Evolutionary conservation across 2,113 vertebrate species (phyloP).

Genomic region (Paraplagusia blochii): DNA sequence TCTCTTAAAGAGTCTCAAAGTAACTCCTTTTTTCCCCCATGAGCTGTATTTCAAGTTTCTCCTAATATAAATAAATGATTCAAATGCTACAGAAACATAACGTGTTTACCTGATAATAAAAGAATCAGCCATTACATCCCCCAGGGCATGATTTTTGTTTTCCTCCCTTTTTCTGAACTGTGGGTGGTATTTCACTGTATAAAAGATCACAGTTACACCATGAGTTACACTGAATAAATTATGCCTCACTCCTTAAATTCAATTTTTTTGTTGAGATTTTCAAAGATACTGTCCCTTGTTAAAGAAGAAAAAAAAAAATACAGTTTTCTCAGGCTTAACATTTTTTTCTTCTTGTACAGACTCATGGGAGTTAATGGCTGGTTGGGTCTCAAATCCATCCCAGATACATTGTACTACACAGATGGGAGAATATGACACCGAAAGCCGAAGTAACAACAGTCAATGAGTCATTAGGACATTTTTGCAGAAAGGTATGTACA

Average conservation of each 20-base stretch:
- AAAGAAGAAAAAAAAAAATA: conserved; percentile 42
- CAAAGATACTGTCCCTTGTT: conserved; percentile 29
- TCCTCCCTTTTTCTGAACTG: conserved; percentile 48
- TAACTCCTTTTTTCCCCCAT: neutral
- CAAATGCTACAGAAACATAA: conserved; percentile 19
- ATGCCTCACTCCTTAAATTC: conserved; percentile 27
- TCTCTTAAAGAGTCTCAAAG: too few species aligned
- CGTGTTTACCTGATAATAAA: conserved; percentile 8
- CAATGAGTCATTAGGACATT: conserved; percentile 47
- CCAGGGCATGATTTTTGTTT: conserved; percentile 48
- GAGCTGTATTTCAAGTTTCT: neutral
- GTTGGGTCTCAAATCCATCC: conserved; percentile 53
- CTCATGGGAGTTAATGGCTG: conserved; percentile 47
- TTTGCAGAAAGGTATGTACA: conserved; percentile 48
- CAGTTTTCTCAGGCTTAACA: conserved; percentile 26
- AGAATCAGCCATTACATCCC: conserved; percentile 37
- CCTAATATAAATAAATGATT: neutral
- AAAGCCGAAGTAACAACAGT: conserved; percentile 53
- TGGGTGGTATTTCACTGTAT: conserved; percentile 28
- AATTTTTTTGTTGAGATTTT: conserved; percentile 20
- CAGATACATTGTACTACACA: conserved; percentile 53
- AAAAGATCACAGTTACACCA: conserved; percentile 29
- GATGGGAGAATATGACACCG: conserved; percentile 51
- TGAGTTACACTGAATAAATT: conserved; percentile 42
- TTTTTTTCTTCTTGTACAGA: conserved; percentile 32